These are phyloP conservation scores for Hyaena hyaena DNA, from an alignment of 2,113 vertebrate species.

Conservation along the genomic window DNA sequence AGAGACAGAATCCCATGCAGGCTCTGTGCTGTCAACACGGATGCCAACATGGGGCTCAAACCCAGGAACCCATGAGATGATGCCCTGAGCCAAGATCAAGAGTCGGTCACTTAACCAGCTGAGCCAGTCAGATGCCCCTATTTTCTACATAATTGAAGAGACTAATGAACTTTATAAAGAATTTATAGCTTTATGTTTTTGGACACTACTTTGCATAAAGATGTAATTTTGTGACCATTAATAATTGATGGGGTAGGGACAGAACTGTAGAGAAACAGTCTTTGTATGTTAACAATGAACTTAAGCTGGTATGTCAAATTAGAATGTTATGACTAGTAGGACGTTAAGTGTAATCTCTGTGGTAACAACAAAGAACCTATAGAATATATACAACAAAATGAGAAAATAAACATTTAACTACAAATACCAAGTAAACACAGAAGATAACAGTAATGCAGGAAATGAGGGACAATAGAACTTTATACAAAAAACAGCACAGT, in stretches of 20 bases:
- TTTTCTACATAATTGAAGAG: neutral
- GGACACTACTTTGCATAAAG: neutral
- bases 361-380: neutral
- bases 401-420: neutral
- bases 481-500: neutral
- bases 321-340: neutral
- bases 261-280: neutral
- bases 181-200: neutral
- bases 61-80: neutral
- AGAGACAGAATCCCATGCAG: neutral
- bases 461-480: neutral
- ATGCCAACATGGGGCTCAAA: rapidly evolving
- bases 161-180: neutral
- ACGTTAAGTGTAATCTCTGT: neutral
- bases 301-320: neutral
- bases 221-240: neutral
- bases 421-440: neutral
- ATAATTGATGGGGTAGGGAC: neutral
- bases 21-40: neutral
- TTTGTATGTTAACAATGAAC: neutral
- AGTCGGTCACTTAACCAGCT: neutral
- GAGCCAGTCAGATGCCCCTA: neutral
- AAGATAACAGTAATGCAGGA: neutral
- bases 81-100: neutral
- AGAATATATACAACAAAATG: neutral